Conservation (phyloP, 2,888 invertebrate species). For the Phymatocera aterrima region DNA sequence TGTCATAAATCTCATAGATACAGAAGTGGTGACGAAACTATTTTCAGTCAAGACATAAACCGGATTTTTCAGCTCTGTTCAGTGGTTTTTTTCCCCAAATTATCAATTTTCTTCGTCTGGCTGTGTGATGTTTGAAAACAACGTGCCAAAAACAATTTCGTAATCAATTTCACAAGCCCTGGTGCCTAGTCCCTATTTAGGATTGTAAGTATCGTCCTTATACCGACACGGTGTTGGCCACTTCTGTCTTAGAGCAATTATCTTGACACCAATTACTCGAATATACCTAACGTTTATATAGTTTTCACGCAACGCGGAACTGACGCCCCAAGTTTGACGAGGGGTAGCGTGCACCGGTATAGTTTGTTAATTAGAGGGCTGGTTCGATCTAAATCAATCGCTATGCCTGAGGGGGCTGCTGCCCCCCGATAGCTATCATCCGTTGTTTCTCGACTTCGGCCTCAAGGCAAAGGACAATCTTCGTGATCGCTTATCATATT, state of each 20-base stretch:
- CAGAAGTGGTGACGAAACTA: neutral
- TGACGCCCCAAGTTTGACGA: slow-evolving; percentile 53
- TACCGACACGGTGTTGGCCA: slow-evolving; percentile 2
- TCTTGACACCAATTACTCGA: slow-evolving; percentile 42
- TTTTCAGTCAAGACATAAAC: neutral
- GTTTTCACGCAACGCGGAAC: slow-evolving; percentile 50
- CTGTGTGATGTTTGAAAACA: neutral
- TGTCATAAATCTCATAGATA: neutral
- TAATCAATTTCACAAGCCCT: neutral
- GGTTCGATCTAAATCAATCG: slow-evolving; percentile 68
- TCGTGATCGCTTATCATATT: neutral
- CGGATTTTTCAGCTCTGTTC: neutral
- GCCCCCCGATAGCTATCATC: slow-evolving; percentile 10
- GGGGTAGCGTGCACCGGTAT: slow-evolving; percentile 67
- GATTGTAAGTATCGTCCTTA: neutral
- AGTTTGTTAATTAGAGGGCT: slow-evolving; percentile 66
- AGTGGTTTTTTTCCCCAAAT: neutral
- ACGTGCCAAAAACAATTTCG: slow-evolving; percentile 18
- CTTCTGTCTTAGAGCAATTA: slow-evolving; percentile 34
- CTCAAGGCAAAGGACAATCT: slow-evolving; percentile 13
- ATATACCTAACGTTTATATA: slow-evolving; percentile 50
- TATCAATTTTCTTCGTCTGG: neutral
- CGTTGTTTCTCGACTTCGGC: neutral
- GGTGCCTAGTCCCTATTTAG: neutral
- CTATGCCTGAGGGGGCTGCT: slow-evolving; percentile 13